These are phyloP conservation scores for Nerophis lumbriciformis DNA, from an alignment of 2,113 vertebrate genomes.

Conservation along the genomic window DNA sequence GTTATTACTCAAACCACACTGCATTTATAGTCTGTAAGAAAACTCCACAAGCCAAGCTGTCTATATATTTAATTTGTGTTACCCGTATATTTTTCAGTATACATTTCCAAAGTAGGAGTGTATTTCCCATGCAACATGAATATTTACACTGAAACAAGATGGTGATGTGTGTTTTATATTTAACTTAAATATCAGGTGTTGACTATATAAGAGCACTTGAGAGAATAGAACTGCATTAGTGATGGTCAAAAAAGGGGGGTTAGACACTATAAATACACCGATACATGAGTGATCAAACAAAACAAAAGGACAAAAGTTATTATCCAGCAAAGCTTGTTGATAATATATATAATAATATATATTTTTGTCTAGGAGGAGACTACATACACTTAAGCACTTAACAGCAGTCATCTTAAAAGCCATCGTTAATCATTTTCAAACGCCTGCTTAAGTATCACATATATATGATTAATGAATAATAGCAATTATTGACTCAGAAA, in stretches of 20 bases:
- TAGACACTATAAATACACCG: background rate
- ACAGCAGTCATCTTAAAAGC: background rate
- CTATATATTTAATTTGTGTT: background rate
- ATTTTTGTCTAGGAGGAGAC: too few relatives aligned
- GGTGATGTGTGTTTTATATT: slow-evolving; percentile 1
- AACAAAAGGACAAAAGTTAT: background rate
- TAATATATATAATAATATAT: background rate
- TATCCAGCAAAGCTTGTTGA: too few relatives aligned
- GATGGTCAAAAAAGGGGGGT: slow-evolving; percentile 4
- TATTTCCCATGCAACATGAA: background rate
- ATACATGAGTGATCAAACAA: background rate
- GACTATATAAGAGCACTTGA: slow-evolving; percentile 42
- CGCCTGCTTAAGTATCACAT: background rate
- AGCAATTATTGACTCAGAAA: background rate
- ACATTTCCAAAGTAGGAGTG: slow-evolving; percentile 2
- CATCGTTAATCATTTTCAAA: background rate
- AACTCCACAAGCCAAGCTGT: background rate
- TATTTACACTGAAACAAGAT: slow-evolving; percentile 4
- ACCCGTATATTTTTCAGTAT: background rate
- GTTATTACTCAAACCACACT: background rate
- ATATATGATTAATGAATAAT: background rate
- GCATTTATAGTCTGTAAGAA: background rate
- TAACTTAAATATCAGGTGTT: background rate
- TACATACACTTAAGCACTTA: background rate
- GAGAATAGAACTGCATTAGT: slow-evolving; percentile 13